phyloP scores from a whole-genome alignment of 2,888 invertebrate species.

The Nebria salina region DNA sequence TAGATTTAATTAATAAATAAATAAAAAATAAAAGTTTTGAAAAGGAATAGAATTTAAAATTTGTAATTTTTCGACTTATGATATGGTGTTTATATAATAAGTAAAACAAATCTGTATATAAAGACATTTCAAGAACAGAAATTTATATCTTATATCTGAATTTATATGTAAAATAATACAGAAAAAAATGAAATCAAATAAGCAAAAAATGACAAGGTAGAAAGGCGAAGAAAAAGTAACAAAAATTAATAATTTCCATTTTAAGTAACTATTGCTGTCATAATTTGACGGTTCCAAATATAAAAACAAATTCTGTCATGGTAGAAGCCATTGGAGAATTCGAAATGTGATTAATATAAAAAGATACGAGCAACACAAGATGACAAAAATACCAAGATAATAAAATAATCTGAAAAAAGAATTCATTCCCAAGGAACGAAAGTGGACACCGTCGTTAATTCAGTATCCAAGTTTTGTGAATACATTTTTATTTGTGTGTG shows the following conservation, averaged over 20 bases:
- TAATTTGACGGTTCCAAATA: slow-evolving; percentile 32
- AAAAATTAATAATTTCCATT: slow-evolving; percentile 35
- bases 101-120: no score
- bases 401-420: slow-evolving; percentile 36
- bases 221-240: neutral
- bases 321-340: slow-evolving; percentile 27
- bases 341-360: slow-evolving; percentile 39
- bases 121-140: no score
- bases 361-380: slow-evolving; percentile 14
- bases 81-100: no score
- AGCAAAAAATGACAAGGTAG: neutral
- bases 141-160: neutral
- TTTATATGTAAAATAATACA: slow-evolving; percentile 1
- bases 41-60: no score
- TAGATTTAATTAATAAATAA: neutral
- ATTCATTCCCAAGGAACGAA: slow-evolving; percentile 29
- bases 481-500: neutral
- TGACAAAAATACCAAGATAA: slow-evolving; percentile 35
- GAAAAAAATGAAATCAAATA: slow-evolving; percentile 25
- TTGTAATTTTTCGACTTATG: no score
- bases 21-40: no score
- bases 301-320: slow-evolving; percentile 34
- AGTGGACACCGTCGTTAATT: slow-evolving; percentile 39
- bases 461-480: slow-evolving; percentile 31
- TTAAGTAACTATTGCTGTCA: slow-evolving; percentile 31